Conservation (phyloP, 2,113 vertebrate species). For the Tringa solitaria region DNA sequence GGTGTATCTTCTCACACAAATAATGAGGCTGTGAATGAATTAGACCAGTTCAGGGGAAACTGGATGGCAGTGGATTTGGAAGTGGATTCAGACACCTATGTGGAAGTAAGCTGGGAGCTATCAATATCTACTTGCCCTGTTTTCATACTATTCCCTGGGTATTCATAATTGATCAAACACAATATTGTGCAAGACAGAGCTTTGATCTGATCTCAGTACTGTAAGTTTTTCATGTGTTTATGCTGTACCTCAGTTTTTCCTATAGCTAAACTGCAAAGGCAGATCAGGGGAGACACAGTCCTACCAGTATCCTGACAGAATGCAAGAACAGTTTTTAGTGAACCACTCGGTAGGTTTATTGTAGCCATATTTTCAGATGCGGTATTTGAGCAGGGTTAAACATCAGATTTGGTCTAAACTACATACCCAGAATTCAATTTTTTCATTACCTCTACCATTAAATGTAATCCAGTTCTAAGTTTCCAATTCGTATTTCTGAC, state of each 20-base stretch:
- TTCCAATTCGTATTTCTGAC: background rate
- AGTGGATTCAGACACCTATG: background rate
- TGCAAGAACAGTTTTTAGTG: background rate
- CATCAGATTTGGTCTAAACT: background rate
- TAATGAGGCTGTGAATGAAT: background rate
- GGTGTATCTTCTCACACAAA: background rate
- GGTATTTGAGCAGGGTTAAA: background rate
- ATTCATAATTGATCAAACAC: constrained; percentile 51
- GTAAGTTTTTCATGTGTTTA: constrained; percentile 28
- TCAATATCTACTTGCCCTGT: background rate
- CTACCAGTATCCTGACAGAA: background rate
- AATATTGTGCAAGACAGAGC: constrained; percentile 21
- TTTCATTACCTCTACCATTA: background rate
- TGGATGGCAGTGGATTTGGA: background rate
- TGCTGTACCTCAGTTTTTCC: background rate
- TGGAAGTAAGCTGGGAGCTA: background rate
- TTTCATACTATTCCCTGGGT: background rate
- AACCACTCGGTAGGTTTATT: background rate
- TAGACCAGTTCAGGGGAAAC: background rate
- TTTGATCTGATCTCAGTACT: constrained; percentile 33
- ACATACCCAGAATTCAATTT: background rate
- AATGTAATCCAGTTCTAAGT: background rate
- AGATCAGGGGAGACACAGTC: background rate
- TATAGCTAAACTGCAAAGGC: constrained; percentile 13
- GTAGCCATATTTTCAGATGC: background rate